A percentile compares a stretch with the other conserved stretches of the same genome.
Conservation (phyloP, 2,113 vertebrate genomes). For the Elachura formosa region DNA sequence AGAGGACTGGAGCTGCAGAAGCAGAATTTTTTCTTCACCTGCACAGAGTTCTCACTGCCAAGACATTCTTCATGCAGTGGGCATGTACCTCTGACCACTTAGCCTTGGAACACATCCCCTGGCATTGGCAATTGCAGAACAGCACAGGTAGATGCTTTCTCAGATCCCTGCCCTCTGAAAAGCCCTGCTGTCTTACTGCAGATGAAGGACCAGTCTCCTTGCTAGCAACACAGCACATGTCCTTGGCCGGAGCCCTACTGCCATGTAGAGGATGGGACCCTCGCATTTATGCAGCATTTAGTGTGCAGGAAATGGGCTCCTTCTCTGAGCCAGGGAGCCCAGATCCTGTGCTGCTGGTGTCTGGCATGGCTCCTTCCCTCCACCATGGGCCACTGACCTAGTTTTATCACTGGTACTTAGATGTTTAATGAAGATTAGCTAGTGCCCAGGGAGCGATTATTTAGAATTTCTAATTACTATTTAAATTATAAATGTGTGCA, state of each 20-base stretch:
- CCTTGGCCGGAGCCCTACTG: too few species aligned
- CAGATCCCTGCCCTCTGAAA: too few species aligned
- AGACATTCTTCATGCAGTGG: not conserved
- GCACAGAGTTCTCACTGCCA: not conserved
- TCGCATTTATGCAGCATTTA: not conserved
- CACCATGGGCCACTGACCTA: not conserved
- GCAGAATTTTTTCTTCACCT: not conserved
- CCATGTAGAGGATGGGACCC: rapidly evolving
- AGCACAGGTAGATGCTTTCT: not conserved
- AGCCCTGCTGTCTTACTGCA: not conserved
- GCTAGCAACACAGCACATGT: not conserved
- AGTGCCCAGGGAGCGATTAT: not conserved
- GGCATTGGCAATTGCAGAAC: not conserved
- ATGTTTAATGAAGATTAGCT: slow-evolving; percentile 35
- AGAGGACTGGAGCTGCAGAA: not conserved
- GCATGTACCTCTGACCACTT: rapidly evolving
- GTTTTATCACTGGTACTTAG: not conserved
- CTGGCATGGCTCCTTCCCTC: not conserved
- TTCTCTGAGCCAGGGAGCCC: rapidly evolving
- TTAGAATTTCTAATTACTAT: slow-evolving; percentile 3
- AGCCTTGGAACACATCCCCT: not conserved
- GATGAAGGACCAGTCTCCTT: not conserved
- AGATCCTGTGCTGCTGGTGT: not conserved
- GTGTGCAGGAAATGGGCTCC: not conserved
- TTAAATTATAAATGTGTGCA: slow-evolving; percentile 9